Percentiles rank a stretch among this genome's conserved stretches.
These are phyloP conservation scores for Minunthozetes semirufus DNA, from an alignment of 2,888 invertebrate species.

Conservation along the genomic window DNA sequence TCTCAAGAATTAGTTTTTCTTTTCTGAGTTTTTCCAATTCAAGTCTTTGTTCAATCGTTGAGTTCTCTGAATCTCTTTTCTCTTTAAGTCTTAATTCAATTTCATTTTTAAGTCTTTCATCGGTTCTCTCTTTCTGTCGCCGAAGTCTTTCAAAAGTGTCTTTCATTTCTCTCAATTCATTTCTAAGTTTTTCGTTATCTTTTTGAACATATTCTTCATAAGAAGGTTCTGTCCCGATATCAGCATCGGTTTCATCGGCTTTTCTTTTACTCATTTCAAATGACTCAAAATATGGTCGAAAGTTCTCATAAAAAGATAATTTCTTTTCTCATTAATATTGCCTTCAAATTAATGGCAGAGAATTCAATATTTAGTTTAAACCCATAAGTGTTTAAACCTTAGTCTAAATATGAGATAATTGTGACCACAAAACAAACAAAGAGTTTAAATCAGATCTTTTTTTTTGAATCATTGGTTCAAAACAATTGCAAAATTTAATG, in stretches of 20 bases:
- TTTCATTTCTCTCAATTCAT: background rate
- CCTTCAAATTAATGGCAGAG: too few species aligned
- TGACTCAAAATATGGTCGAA: too few species aligned
- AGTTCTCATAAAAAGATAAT: too few species aligned
- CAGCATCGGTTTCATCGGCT: background rate
- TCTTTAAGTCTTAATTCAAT: background rate
- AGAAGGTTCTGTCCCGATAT: background rate
- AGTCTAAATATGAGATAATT: too few species aligned
- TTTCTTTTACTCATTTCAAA: background rate
- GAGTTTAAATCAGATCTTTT: too few species aligned
- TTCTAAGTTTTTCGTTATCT: background rate
- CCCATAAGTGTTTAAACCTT: too few species aligned
- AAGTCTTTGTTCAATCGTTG: background rate
- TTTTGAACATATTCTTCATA: constrained; percentile 15
- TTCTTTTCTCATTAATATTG: too few species aligned
- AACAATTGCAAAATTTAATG: too few species aligned
- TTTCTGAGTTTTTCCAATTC: background rate
- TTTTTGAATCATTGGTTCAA: too few species aligned
- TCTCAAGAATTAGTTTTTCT: background rate
- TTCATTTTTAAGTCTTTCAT: constrained; percentile 4
- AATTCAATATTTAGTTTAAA: too few species aligned
- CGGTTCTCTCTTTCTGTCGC: background rate
- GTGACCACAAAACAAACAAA: too few species aligned
- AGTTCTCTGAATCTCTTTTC: background rate
- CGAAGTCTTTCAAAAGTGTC: background rate